Evolutionary conservation across 2,888 invertebrate genomes (phyloP).

Genomic region (Alviniconcha strummeri): DNA sequence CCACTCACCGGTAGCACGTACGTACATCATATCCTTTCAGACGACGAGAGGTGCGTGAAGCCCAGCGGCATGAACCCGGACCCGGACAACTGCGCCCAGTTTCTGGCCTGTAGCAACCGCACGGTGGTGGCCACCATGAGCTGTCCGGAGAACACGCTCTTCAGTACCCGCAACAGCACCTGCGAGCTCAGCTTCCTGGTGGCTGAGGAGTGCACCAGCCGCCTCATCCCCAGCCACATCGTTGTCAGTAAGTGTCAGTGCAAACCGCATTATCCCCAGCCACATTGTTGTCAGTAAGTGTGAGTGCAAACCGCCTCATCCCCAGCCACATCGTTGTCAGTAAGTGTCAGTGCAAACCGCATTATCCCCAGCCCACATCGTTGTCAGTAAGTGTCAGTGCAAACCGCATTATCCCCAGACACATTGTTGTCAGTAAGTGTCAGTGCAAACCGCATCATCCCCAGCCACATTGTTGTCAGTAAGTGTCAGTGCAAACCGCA

Average conservation of each 20-base stretch:
- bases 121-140: constrained; percentile 55
- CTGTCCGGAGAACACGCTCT: constrained; percentile 54
- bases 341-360: too few species aligned
- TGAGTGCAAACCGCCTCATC: background rate
- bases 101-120: constrained; percentile 52
- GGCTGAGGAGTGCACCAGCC: constrained; percentile 46
- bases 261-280: too few species aligned
- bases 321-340: too few species aligned
- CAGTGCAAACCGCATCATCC: too few species aligned
- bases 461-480: too few species aligned
- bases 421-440: too few species aligned
- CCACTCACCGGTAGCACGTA: too few species aligned
- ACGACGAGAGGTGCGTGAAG: constrained; percentile 48
- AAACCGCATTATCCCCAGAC: too few species aligned
- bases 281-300: too few species aligned
- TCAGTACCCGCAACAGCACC: constrained; percentile 49
- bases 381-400: too few species aligned
- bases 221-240: constrained; percentile 49
- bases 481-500: too few species aligned
- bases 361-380: too few species aligned
- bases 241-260: constrained; percentile 48
- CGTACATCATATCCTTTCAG: constrained; percentile 33
- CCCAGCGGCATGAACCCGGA: constrained; percentile 53
- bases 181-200: constrained; percentile 53
- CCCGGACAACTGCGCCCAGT: constrained; percentile 55